Conservation (phyloP, 2,888 invertebrate genomes). For the Andrena bicolor region DNA sequence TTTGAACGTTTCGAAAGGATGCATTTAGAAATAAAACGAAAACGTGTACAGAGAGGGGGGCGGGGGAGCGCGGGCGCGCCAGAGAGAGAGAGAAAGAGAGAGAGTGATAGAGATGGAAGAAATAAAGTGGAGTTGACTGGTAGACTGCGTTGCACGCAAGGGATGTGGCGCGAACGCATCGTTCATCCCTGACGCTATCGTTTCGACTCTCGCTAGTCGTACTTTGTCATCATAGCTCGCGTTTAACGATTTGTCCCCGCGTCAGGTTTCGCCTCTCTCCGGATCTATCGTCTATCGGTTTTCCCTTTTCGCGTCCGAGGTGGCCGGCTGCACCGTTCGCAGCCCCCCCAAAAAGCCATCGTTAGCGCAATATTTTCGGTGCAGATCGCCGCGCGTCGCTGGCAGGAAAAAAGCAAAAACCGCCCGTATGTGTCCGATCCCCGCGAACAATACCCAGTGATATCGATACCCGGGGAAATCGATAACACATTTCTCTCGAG, state of each 20-base stretch:
- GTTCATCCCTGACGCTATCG: slow-evolving; percentile 65
- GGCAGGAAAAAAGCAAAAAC: slow-evolving; percentile 52
- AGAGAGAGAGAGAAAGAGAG: not conserved
- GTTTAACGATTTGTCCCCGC: slow-evolving; percentile 67
- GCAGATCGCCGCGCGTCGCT: slow-evolving; percentile 44
- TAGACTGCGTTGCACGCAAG: slow-evolving; percentile 58
- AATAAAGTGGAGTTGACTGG: slow-evolving; percentile 15
- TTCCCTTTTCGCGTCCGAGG: slow-evolving; percentile 17
- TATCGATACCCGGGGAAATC: slow-evolving; percentile 70
- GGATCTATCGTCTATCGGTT: slow-evolving; percentile 50
- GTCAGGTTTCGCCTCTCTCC: slow-evolving; percentile 42
- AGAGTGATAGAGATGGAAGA: not conserved
- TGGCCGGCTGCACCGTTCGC: slow-evolving; percentile 1
- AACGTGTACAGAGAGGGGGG: not conserved
- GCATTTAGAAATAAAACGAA: slow-evolving; percentile 55
- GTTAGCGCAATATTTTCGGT: slow-evolving; percentile 73
- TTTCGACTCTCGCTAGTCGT: slow-evolving; percentile 68
- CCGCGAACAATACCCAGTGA: slow-evolving; percentile 62
- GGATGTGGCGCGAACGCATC: slow-evolving; percentile 46
- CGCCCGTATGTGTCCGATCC: slow-evolving; percentile 35
- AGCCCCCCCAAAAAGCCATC: slow-evolving; percentile 59
- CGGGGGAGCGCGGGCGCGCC: not conserved
- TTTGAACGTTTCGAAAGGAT: slow-evolving; percentile 45
- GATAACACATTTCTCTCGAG: slow-evolving; percentile 67
- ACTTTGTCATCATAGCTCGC: slow-evolving; percentile 72